These are phyloP conservation scores for Dolichomitus sp. DNA, from an alignment of 2,888 invertebrate genomes.

Conservation along the genomic window DNA sequence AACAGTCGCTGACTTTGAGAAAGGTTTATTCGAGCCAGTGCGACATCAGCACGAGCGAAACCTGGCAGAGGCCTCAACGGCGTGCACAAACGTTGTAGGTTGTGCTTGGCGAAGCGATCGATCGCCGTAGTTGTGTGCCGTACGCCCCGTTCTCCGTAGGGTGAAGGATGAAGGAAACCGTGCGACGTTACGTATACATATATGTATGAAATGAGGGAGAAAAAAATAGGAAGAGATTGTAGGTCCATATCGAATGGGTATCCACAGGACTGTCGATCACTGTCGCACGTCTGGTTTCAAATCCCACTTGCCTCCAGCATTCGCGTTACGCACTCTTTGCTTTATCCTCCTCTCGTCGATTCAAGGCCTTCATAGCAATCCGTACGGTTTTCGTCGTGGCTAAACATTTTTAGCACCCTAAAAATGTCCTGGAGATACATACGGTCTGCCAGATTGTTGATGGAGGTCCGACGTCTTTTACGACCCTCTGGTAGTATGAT, in stretches of 20 bases:
- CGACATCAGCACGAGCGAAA: constrained; percentile 14
- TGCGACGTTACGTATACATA: constrained; percentile 11
- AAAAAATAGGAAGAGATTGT: constrained; percentile 15
- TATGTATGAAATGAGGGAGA: constrained; percentile 26
- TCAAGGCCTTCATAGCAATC: neutral
- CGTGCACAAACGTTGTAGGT: constrained; percentile 14
- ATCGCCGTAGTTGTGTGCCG: constrained; percentile 23
- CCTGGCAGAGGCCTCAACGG: constrained; percentile 16
- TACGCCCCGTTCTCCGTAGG: neutral
- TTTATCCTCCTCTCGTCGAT: neutral
- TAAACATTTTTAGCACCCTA: neutral
- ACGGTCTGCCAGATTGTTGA: neutral
- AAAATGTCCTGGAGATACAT: neutral
- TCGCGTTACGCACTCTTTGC: constrained; percentile 5
- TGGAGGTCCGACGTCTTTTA: neutral
- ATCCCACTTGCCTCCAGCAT: constrained; percentile 13
- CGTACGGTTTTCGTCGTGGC: neutral
- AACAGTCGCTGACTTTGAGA: constrained; percentile 23
- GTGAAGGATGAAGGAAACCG: constrained; percentile 41
- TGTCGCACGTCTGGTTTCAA: constrained; percentile 20
- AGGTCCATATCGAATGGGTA: constrained; percentile 41
- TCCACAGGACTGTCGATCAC: constrained; percentile 54
- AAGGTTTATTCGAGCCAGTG: neutral
- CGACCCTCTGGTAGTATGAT: constrained; percentile 15
- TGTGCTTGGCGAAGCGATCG: constrained; percentile 31